phyloP scores from a whole-genome alignment of 2,797 vertebrate species.

The Megalops cyprinoides region DNA sequence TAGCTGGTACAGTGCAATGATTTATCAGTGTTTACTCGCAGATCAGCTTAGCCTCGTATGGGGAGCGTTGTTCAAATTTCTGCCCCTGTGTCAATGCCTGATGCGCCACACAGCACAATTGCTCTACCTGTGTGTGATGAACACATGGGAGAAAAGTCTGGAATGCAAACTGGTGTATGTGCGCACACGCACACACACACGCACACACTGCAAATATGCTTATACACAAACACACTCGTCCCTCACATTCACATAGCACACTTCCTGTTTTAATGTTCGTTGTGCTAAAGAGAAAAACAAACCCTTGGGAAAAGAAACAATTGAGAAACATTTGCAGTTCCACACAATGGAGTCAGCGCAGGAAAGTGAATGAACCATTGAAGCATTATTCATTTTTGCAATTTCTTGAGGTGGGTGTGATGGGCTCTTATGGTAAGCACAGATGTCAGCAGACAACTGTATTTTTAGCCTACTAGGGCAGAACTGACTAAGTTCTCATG shows the following conservation, averaged over 20 bases:
- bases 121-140: background rate
- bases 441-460: background rate
- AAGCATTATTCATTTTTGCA: background rate
- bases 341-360: background rate
- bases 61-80: background rate
- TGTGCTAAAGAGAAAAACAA: background rate
- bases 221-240: background rate
- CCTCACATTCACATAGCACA: background rate
- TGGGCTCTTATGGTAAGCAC: background rate
- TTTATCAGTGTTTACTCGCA: no score
- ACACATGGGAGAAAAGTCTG: no score
- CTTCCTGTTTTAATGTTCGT: background rate
- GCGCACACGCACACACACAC: background rate
- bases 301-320: background rate
- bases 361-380: background rate
- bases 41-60: background rate
- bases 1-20: no score
- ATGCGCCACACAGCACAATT: background rate
- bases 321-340: background rate
- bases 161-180: no score
- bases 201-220: background rate
- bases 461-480: background rate
- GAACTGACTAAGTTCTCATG: no score
- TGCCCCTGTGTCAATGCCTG: background rate
- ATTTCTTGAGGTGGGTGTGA: background rate